Evolutionary conservation across 2,797 vertebrate species (phyloP).

Genomic region (Gymnoscopelus braueri): DNA sequence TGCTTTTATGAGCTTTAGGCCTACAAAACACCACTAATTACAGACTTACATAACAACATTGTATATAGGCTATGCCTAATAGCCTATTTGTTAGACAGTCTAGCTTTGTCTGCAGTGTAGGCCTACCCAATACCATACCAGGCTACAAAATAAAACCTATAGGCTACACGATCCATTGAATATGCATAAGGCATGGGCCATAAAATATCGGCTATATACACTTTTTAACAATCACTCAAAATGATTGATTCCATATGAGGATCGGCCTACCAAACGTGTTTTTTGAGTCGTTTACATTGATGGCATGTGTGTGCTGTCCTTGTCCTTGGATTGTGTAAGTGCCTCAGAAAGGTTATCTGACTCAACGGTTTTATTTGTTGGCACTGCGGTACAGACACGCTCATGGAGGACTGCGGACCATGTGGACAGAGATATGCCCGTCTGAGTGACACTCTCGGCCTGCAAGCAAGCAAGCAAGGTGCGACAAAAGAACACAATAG

Average conservation of each 20-base stretch:
- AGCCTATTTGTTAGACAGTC: no score
- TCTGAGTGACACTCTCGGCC: conserved; percentile 47
- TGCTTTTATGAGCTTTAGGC: no score
- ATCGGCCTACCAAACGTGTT: conserved; percentile 6
- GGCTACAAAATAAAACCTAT: no score
- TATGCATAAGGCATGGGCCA: no score
- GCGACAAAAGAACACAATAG: conserved; percentile 48
- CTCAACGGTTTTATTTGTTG: conserved; percentile 85
- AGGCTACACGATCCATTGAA: no score
- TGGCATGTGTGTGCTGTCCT: conserved; percentile 73
- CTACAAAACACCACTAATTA: no score
- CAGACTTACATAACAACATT: no score
- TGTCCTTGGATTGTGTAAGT: conserved; percentile 85
- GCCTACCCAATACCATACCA: no score
- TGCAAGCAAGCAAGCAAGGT: conserved; percentile 48
- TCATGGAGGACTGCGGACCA: conserved; percentile 78
- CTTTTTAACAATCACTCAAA: background rate
- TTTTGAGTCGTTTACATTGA: conserved; percentile 40
- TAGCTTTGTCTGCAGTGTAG: no score
- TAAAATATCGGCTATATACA: no score
- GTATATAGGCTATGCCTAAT: no score
- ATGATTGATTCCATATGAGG: background rate
- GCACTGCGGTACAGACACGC: conserved; percentile 81
- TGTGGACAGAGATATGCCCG: conserved; percentile 63
- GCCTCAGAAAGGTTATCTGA: conserved; percentile 84